A percentile compares a stretch with the other conserved stretches of the same genome.
Evolutionary conservation across 1,140 invertebrate genomes (phyloP).

Genomic region (Oreohelix idahoensis): DNA sequence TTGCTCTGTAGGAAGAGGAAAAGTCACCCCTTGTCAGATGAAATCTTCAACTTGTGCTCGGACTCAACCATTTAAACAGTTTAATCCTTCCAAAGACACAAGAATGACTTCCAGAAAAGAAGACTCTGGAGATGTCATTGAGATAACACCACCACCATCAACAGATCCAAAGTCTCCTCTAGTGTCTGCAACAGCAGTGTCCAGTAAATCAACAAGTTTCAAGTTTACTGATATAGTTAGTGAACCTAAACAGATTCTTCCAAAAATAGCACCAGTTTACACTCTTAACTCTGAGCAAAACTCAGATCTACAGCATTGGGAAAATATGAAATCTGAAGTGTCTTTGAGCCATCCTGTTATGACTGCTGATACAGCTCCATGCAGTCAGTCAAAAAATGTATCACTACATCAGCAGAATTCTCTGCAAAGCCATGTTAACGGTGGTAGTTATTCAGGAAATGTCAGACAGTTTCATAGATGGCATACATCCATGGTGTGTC

Average conservation of each 20-base stretch:
- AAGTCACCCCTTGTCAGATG: slow-evolving; percentile 36
- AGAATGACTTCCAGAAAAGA: neutral
- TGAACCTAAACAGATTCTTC: neutral
- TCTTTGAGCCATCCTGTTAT: neutral
- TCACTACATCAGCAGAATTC: neutral
- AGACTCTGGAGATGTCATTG: neutral
- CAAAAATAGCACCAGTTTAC: neutral
- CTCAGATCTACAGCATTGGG: neutral
- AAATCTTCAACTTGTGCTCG: slow-evolving; percentile 40
- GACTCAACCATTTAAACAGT: slow-evolving; percentile 26
- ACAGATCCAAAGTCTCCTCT: neutral
- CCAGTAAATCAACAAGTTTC: neutral
- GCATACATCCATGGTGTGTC: slow-evolving; percentile 66
- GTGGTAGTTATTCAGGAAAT: neutral
- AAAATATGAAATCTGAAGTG: neutral
- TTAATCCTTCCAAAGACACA: neutral
- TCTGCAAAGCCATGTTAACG: neutral
- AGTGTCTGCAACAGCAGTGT: neutral
- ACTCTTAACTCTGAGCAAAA: neutral
- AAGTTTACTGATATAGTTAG: neutral
- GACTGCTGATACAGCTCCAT: neutral
- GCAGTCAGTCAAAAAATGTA: no score
- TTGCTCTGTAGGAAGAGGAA: slow-evolving; percentile 34
- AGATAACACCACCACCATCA: neutral
- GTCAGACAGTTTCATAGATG: slow-evolving; percentile 43